Evolutionary conservation across 2,797 vertebrate species (phyloP).

Genomic region (Hapalemur alaotrensis): DNA sequence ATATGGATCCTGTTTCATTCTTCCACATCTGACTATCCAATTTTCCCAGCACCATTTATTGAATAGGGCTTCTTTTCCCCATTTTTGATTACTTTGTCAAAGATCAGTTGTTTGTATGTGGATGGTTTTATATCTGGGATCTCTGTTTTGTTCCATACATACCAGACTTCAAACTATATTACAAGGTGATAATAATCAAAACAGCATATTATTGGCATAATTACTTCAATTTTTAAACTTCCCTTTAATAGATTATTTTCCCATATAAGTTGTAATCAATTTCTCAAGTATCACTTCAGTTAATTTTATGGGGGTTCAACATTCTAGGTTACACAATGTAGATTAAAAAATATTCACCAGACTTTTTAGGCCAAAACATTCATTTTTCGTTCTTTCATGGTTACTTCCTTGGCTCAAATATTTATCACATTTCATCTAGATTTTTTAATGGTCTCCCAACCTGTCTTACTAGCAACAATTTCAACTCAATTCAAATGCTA

Average conservation of each 20-base stretch:
- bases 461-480: background rate
- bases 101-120: no score
- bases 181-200: no score
- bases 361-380: background rate
- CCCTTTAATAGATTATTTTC: background rate
- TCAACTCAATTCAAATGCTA: background rate
- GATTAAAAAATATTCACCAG: background rate
- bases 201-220: background rate
- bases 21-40: no score
- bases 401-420: background rate
- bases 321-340: background rate
- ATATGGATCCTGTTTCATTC: no score
- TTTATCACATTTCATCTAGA: background rate
- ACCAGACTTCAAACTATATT: no score
- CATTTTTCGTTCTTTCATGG: background rate
- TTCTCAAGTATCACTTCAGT: conserved; percentile 3
- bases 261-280: background rate
- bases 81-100: no score
- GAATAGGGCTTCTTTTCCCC: no score
- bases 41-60: no score
- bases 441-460: background rate
- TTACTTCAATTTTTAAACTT: background rate
- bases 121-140: no score
- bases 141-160: no score
- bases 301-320: background rate